Evolutionary conservation across 2,113 vertebrate genomes (phyloP).

Genomic region (Herpetotheres cachinnans): DNA sequence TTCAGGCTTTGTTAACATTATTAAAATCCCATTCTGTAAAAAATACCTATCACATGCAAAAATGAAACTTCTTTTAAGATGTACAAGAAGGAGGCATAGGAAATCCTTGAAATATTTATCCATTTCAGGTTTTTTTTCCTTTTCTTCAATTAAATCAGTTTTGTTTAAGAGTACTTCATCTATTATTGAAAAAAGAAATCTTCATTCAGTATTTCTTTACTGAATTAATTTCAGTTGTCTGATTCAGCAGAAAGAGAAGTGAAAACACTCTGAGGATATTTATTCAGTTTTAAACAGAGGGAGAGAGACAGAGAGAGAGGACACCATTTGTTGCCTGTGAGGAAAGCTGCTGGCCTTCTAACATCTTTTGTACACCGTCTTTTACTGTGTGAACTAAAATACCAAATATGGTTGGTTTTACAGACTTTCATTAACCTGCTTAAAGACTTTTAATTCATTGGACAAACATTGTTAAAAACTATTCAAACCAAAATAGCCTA

Average conservation of each 20-base stretch:
- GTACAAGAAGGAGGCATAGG: too few species aligned
- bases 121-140: not conserved
- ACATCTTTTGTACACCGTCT: not conserved
- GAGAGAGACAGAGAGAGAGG: too few species aligned
- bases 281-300: not conserved
- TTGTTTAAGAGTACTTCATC: not conserved
- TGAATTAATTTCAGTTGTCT: not conserved
- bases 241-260: not conserved
- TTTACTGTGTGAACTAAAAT: not conserved
- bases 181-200: not conserved
- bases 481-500: not conserved
- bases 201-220: not conserved
- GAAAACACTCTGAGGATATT: not conserved
- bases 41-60: not conserved
- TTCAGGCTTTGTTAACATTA: not conserved
- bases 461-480: not conserved
- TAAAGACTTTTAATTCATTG: not conserved
- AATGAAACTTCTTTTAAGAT: not conserved
- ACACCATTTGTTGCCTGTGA: not conserved
- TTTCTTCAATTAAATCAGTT: not conserved
- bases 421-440: not conserved
- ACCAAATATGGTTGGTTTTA: not conserved
- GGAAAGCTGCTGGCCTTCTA: not conserved
- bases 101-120: not conserved
- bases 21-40: not conserved